Conservation (phyloP, 2,888 invertebrate species). For the Epirrita christyi region DNA sequence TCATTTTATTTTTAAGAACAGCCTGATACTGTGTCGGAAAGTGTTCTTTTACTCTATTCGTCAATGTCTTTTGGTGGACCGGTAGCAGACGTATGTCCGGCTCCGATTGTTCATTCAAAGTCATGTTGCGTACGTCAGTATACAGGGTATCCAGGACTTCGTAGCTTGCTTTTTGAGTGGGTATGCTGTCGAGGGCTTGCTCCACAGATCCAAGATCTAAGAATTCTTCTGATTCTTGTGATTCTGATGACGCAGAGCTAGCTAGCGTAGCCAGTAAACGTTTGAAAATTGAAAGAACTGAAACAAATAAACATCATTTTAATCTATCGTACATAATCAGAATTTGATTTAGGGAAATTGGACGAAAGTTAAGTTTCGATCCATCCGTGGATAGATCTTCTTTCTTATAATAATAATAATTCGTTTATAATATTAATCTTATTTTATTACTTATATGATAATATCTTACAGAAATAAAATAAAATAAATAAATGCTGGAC, state of each 20-base stretch:
- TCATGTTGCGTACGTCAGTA: conserved; percentile 17
- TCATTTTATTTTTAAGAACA: conserved; percentile 12
- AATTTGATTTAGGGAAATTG: too few species aligned
- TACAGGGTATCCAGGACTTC: conserved; percentile 15
- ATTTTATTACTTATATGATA: too few species aligned
- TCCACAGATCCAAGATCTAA: conserved; percentile 21
- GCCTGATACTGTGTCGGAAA: conserved; percentile 13
- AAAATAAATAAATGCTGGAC: too few species aligned
- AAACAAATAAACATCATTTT: conserved; percentile 1
- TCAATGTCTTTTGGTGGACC: conserved; percentile 13
- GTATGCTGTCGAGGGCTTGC: conserved; percentile 20
- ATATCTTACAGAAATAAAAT: too few species aligned
- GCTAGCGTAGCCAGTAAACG: conserved; percentile 17
- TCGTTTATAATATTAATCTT: too few species aligned
- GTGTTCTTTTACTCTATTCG: conserved; percentile 20
- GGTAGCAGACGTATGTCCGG: neutral
- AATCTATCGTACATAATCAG: neutral
- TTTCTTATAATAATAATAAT: too few species aligned
- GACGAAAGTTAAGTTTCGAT: too few species aligned
- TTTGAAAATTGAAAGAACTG: conserved; percentile 22
- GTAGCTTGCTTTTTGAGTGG: conserved; percentile 6
- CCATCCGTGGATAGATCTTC: too few species aligned
- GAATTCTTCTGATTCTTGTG: conserved; percentile 9
- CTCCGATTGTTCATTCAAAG: conserved; percentile 15
- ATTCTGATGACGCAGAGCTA: conserved; percentile 5